phyloP scores from a whole-genome alignment of 2,113 vertebrate genomes.

The Speoplatyrhinus poulsoni region DNA sequence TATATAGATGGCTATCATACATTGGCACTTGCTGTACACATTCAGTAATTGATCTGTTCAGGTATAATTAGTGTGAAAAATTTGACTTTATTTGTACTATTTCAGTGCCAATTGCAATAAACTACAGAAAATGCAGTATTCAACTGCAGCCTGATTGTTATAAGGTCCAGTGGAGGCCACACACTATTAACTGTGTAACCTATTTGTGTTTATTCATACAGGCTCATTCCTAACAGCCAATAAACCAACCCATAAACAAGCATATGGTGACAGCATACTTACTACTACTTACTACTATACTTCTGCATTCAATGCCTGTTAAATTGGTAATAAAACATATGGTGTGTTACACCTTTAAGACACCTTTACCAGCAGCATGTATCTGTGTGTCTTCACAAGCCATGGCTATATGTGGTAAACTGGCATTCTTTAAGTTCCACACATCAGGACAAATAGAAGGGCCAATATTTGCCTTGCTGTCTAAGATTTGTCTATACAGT shows the following conservation, averaged over 20 bases:
- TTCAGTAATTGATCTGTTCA: no score
- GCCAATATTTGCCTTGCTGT: conserved; percentile 51
- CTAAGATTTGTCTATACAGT: conserved; percentile 32
- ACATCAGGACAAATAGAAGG: conserved; percentile 22
- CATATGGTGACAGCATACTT: not conserved
- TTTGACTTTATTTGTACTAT: no score
- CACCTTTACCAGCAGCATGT: no score
- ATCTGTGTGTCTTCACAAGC: not conserved
- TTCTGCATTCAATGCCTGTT: no score
- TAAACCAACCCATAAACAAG: conserved; percentile 14
- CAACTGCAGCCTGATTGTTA: conserved; percentile 5
- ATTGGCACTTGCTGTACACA: no score
- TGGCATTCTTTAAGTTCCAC: conserved; percentile 31
- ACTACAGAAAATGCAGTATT: not conserved
- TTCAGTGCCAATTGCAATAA: not conserved
- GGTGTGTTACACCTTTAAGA: no score
- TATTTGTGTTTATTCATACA: conserved; percentile 41
- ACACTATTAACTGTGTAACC: conserved; percentile 30
- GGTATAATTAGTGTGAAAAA: no score
- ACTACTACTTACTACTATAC: not conserved
- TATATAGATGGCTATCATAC: no score
- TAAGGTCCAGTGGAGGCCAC: conserved; percentile 17
- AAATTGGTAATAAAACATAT: no score
- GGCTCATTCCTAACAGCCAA: conserved; percentile 14
- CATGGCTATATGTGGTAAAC: not conserved